Evolutionary conservation across 2,888 invertebrate genomes (phyloP).

Genomic region (Lepetodrilus schrolli): DNA sequence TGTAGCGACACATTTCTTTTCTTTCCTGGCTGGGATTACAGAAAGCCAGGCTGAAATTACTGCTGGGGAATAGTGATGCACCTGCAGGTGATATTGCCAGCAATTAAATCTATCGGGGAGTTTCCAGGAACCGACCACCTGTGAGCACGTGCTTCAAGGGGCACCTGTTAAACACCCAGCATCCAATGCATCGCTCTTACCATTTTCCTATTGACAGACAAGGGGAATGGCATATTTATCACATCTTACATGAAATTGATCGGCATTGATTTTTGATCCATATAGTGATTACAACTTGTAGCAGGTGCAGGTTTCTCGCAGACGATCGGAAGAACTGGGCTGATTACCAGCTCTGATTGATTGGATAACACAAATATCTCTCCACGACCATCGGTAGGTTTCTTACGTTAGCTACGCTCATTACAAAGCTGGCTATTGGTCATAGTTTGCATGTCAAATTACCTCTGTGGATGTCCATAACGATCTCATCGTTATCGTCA

Average conservation of each 20-base stretch:
- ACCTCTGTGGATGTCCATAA: no score
- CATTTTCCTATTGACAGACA: background rate
- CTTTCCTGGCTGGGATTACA: no score
- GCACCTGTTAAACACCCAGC: background rate
- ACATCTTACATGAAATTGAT: background rate
- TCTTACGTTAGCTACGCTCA: no score
- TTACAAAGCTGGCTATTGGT: no score
- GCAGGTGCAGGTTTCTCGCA: slow-evolving; percentile 7
- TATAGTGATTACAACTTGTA: background rate
- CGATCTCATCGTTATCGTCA: no score
- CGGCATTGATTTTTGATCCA: slow-evolving; percentile 4
- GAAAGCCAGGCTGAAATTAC: no score
- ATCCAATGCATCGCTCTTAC: background rate
- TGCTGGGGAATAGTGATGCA: no score
- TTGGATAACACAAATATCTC: background rate
- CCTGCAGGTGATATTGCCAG: background rate
- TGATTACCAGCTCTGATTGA: background rate
- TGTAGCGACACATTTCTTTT: no score
- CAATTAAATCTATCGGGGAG: background rate
- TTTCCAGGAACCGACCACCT: background rate
- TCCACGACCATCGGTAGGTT: background rate
- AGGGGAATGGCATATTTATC: background rate
- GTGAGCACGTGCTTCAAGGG: background rate
- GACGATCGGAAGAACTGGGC: background rate
- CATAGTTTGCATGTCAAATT: no score